Evolutionary conservation across 2,113 vertebrate species (phyloP), one percentile per base, ranked within the genome.

Genomic region (Calidris pygmaea): DNA sequence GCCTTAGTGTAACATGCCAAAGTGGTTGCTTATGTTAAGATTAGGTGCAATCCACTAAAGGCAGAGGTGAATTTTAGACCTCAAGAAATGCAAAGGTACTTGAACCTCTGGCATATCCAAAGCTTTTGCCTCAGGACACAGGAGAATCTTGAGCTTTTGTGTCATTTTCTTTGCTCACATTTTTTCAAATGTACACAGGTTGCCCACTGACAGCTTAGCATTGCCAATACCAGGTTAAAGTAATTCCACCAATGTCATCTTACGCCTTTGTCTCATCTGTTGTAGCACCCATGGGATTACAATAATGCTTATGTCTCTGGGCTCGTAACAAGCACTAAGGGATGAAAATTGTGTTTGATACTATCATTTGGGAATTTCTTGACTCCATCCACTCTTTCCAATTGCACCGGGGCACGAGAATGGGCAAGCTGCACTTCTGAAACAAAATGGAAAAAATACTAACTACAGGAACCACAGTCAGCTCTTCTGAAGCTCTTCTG

Each of bases 151-250:
- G 11, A 84, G 70, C 5, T 53, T 66, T 63, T 0, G 0, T 5
- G 30, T 24, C 0, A 0, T 41, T 90, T 58, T 66, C 16, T 74
- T 82, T 2, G 4, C 12, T 53, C 35, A 2, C 0, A 0, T 66
- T 82, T 82, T 95, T 87, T n/a, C 47, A 67, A 4, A 37, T 5
- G 20, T 20, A 52, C 47, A 26, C 39, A 43, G 30, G 50, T 76
- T 50, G 17, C n/a, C 11, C 27, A 12, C 17, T 4, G 2, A 30
- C 45, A 78, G 23, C 48, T 82, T 29, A 18, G 53, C 37, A 58
- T 58, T 41, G 21, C 60, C 63, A 26, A 53, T 7, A 10, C 70
- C 56, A 84, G 26, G 30, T 19, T 43, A 37, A 48, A 65, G 27
- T 53, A 47, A 50, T 65, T 47, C 43, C 62, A 43, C 10, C 41